Evolutionary conservation across 2,888 invertebrate species (phyloP), one percentile per base, ranked within the genome.

Genomic region (Cepaea hortensis): DNA sequence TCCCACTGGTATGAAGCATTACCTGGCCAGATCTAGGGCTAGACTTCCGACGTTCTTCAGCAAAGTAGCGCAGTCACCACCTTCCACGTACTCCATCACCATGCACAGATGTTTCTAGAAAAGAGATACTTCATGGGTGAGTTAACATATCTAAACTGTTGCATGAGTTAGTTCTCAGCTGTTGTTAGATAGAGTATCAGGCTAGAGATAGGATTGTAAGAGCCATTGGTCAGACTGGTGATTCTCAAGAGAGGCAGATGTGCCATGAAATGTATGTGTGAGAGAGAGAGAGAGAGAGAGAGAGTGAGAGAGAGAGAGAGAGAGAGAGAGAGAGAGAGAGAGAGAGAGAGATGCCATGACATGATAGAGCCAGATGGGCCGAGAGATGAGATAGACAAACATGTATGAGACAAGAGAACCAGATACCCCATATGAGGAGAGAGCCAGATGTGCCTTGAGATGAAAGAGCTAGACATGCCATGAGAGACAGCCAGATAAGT

Each of bases 31-130:
- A 95, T 99, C 99, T 5, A 98, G 96, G 6, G 99, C 99, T 85
- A 99, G 95, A 1, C 98, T 98, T 0, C 99, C 99, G 92, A 97
- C 97, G 90, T 97, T 97, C 95, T 99, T 98, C 50, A 99, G 95
- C 88, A 99, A 95, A 85, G 98, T 98, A 65, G 99, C 99, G 95
- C 99, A 99, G 95, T 99, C 99, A 1, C 99, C 99, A 82, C 99
- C 99, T 95, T 99, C 99, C 9, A 99, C 99, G 95, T 99, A 99
- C 95, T 99, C 99, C 97, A 99, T 98, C 84, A 99, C 98, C 94
- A 99, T 96, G 95, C 99, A 99, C 86, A 99, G 96, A 95, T 99
- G 98, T 94, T 98, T 98, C 95, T 96, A 93, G 5, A 93, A 92
- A 1, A 82, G 48, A 6, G 93, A 92, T 1, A 82, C 50, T 35